Evolutionary conservation across 2,797 vertebrate species (phyloP), one percentile per base, ranked within the genome.

Genomic region (Pogoniulus pusillus): DNA sequence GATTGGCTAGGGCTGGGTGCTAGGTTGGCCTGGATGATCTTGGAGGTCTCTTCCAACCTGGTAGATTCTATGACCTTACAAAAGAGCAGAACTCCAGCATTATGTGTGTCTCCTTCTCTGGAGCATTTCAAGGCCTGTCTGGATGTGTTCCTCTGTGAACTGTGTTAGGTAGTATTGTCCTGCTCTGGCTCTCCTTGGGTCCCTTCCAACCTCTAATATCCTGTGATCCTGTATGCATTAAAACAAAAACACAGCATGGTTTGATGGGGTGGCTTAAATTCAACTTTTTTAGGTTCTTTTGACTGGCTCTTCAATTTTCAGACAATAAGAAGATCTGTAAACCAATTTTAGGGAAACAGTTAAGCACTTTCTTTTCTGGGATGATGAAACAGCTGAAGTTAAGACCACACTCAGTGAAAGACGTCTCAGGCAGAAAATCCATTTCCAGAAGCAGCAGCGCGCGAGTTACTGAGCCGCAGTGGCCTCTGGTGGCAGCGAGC

Each of bases 401-500:
- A 64, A 82, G 91, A 57, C 7, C 43, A 65, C 11, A 63, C 24
- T 6, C 16, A 12, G 7, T 68, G 37, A 58, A 59, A 57, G 35
- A 81, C 23, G 32, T 60, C 51, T 47, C 20, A 6, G 1, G 6
- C 6, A 39, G 41, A 41, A 81, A 73, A 32, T 16, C 13, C 8
- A 58, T 9, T 16, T 8, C 8, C 9, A 26, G 49, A 10, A 69
- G 85, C 32, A 34, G 84, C 29, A 51, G 1, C 2, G 70, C 82
- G 87, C 85, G 49, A 89, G 91, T 54, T 54, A 18, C 29, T 93
- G 37, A 87, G 49, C 89, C 73, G 82, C 39, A 89, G 87, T 49
- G 79, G 97, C 96, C 97, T 96, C 97, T 97, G 90, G 93, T 96
- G 97, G 69, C 81, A 83, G 3, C 7, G 1, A 7, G 0, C 2